phyloP scores from a whole-genome alignment of 2,113 vertebrate genomes.

The Thalassoma bifasciatum region DNA sequence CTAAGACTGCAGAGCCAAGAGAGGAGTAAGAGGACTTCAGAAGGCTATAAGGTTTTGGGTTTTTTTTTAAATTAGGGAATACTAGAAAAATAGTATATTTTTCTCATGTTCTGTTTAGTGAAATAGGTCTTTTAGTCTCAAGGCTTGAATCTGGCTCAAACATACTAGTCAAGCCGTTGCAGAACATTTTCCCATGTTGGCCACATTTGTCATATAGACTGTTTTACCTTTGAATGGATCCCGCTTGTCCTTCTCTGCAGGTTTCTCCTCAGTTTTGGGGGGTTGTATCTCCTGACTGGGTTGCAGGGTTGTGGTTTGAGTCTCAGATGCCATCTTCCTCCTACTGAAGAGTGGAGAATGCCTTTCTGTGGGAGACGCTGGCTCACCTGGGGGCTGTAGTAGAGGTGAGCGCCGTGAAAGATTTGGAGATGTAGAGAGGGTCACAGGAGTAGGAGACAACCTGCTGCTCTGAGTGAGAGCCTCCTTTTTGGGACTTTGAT shows the following conservation, averaged over 20 bases:
- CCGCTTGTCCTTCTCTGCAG: slow-evolving; percentile 81
- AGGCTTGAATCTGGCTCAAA: too few species aligned
- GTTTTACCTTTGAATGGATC: slow-evolving; percentile 92
- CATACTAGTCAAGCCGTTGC: neutral
- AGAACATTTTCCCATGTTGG: neutral
- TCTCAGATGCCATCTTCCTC: slow-evolving; percentile 82
- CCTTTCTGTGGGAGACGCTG: slow-evolving; percentile 76
- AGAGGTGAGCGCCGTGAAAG: slow-evolving; percentile 73
- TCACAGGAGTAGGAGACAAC: slow-evolving; percentile 57
- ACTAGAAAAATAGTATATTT: too few species aligned
- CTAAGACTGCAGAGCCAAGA: too few species aligned
- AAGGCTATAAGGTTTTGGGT: too few species aligned
- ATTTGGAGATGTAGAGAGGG: slow-evolving; percentile 80
- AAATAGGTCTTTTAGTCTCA: too few species aligned
- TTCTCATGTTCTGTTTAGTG: too few species aligned
- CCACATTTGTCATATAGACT: neutral
- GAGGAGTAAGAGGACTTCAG: too few species aligned
- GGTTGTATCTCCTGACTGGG: slow-evolving; percentile 44
- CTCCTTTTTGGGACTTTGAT: slow-evolving; percentile 49
- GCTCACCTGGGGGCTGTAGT: slow-evolving; percentile 73
- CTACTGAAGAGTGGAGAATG: slow-evolving; percentile 82
- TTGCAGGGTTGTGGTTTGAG: slow-evolving; percentile 79
- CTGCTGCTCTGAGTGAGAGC: slow-evolving; percentile 28
- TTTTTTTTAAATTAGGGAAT: too few species aligned
- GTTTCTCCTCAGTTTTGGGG: slow-evolving; percentile 69